Evolutionary conservation across 2,113 vertebrate genomes (phyloP).

Genomic region (Lasiurus borealis): DNA sequence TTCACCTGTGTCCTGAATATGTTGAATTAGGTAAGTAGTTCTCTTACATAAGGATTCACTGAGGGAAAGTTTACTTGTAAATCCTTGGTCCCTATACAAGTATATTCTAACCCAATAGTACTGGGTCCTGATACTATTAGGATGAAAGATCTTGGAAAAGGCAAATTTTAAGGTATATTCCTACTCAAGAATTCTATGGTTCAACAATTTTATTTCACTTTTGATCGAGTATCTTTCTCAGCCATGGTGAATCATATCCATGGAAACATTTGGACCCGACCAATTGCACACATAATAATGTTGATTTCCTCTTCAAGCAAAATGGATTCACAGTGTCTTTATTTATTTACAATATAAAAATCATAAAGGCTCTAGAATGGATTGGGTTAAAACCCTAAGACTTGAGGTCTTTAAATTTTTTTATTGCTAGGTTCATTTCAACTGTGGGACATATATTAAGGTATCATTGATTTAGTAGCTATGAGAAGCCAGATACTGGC

Average conservation of each 20-base stretch:
- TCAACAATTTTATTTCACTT: background rate
- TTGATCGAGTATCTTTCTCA: background rate
- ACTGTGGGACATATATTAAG: background rate
- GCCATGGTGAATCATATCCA: background rate
- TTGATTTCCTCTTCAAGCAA: constrained; percentile 27
- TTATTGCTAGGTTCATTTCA: background rate
- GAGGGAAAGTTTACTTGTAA: background rate
- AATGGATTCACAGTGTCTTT: background rate
- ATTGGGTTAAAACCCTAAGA: background rate
- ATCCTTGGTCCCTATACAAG: background rate
- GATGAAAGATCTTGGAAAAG: background rate
- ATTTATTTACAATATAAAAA: background rate
- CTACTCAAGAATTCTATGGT: background rate
- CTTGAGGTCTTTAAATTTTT: background rate
- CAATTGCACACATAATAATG: background rate
- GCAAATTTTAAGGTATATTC: background rate
- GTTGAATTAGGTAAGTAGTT: background rate
- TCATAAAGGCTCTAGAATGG: background rate
- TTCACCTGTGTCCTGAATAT: background rate
- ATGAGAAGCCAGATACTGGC: background rate
- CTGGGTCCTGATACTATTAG: background rate
- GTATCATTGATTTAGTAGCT: background rate
- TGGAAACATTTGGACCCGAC: background rate
- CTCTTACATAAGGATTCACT: background rate
- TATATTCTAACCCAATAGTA: background rate